Percentiles rank a stretch among this genome's conserved stretches.
Conservation (phyloP, 2,888 invertebrate genomes). For the Lutraria lutraria region DNA sequence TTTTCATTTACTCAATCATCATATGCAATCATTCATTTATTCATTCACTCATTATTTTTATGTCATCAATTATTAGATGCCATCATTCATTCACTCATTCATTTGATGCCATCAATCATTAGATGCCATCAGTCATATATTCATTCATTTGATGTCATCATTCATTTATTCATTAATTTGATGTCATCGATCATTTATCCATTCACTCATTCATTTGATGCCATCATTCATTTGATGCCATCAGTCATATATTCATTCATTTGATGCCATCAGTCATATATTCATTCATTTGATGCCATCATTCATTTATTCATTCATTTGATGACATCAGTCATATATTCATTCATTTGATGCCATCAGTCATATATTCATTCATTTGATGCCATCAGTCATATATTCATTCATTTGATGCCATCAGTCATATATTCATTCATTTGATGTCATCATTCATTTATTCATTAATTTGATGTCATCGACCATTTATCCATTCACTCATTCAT, state of each 20-base stretch:
- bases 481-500: not conserved
- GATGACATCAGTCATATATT: not conserved
- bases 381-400: too few species aligned
- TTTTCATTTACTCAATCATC: not conserved
- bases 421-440: not conserved
- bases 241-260: not conserved
- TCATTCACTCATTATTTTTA: not conserved
- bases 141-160: too few species aligned
- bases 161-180: too few species aligned
- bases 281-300: not conserved
- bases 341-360: not conserved
- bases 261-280: not conserved
- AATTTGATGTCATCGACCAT: not conserved
- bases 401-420: not conserved
- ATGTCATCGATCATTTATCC: not conserved
- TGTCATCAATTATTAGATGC: not conserved
- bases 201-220: not conserved
- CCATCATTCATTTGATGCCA: not conserved
- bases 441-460: not conserved
- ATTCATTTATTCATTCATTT: constrained; percentile 7
- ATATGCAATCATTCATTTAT: not conserved
- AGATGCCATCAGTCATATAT: not conserved
- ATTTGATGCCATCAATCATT: not conserved
- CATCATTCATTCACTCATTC: constrained; percentile 9
- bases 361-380: not conserved